Conservation (phyloP, 2,888 invertebrate genomes). For the Drosophila nigritarsus region DNA sequence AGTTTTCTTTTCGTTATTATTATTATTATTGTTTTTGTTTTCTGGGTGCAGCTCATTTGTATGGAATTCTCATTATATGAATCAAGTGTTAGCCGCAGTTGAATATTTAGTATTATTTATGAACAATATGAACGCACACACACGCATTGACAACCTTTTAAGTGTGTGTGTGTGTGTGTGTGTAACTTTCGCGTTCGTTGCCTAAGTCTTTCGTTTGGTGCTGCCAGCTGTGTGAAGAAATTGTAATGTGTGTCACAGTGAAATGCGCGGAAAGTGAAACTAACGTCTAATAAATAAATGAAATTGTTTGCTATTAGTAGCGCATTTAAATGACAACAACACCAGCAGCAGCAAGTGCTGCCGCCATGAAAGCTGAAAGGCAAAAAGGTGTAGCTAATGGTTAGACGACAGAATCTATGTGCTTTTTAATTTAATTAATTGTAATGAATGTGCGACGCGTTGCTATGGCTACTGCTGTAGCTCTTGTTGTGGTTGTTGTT, state of each 20-base stretch:
- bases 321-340: slow-evolving; percentile 71
- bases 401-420: slow-evolving; percentile 63
- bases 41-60: slow-evolving; percentile 57
- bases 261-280: slow-evolving; percentile 74
- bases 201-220: slow-evolving; percentile 57
- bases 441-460: slow-evolving; percentile 58
- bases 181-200: slow-evolving; percentile 69
- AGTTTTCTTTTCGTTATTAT: neutral
- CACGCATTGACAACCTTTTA: slow-evolving; percentile 1
- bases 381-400: slow-evolving; percentile 37
- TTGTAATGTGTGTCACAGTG: slow-evolving; percentile 63
- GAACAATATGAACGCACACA: slow-evolving; percentile 7
- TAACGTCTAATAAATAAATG: slow-evolving; percentile 75
- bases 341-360: slow-evolving; percentile 24
- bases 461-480: neutral
- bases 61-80: slow-evolving; percentile 44
- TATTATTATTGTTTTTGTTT: slow-evolving; percentile 1
- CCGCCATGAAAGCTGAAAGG: slow-evolving; percentile 49
- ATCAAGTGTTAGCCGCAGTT: slow-evolving; percentile 51
- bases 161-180: slow-evolving; percentile 1
- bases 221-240: slow-evolving; percentile 63
- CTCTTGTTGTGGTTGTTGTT: neutral
- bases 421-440: slow-evolving; percentile 72
- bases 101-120: slow-evolving; percentile 32
- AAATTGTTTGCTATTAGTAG: slow-evolving; percentile 75